These are phyloP conservation scores for Sus scrofa DNA, from an alignment of 2,113 vertebrate genomes.

Conservation along the genomic window DNA sequence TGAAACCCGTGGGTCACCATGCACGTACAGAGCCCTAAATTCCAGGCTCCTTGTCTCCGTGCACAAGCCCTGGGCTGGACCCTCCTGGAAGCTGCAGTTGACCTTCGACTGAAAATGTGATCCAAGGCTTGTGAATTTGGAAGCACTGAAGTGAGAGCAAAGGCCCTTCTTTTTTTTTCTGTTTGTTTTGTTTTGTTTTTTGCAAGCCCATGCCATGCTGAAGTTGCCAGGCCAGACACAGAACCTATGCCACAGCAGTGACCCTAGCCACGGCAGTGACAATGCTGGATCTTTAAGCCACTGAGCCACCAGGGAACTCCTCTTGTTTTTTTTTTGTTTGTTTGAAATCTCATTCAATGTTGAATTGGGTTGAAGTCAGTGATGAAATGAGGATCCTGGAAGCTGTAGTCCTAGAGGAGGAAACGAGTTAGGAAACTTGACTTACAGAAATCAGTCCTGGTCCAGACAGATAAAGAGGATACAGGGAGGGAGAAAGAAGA, in stretches of 20 bases:
- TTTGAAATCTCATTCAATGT: background rate
- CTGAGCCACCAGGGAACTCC: too few species aligned
- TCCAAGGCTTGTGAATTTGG: background rate
- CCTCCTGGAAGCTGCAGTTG: background rate
- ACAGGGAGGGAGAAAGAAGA: background rate
- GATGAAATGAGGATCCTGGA: background rate
- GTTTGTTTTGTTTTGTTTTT: too few species aligned
- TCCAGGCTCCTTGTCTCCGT: background rate
- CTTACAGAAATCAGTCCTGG: background rate
- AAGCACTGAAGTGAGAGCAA: background rate
- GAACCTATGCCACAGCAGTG: too few species aligned
- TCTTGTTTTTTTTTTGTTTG: background rate
- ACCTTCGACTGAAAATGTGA: background rate
- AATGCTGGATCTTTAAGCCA: too few species aligned
- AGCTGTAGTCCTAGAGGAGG: background rate
- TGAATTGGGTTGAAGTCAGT: slow-evolving; percentile 1
- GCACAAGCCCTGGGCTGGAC: background rate
- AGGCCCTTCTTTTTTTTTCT: background rate
- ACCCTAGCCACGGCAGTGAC: too few species aligned
- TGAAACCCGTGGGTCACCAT: background rate
- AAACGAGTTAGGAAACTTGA: background rate
- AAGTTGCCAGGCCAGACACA: too few species aligned
- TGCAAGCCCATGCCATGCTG: too few species aligned
- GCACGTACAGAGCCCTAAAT: background rate
- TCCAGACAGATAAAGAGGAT: background rate